phyloP scores from a whole-genome alignment of 2,113 vertebrate species.

The Syrmaticus mikado region DNA sequence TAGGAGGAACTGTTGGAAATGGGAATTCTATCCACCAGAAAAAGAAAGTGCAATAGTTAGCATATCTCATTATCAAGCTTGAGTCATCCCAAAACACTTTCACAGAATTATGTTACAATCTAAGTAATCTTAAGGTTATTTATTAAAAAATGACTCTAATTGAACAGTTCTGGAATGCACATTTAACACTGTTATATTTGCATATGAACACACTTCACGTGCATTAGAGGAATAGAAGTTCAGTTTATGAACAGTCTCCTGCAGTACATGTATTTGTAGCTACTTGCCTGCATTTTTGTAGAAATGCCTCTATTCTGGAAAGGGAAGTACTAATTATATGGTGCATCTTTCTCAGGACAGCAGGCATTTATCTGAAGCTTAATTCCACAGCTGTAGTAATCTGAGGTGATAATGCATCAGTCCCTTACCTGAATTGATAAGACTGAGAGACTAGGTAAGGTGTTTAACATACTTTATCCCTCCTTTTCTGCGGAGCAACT shows the following conservation, averaged over 20 bases:
- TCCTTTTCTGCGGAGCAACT: background rate
- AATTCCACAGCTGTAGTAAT: background rate
- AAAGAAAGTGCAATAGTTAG: background rate
- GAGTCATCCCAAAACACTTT: background rate
- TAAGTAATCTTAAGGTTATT: background rate
- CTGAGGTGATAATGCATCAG: background rate
- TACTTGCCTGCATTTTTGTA: background rate
- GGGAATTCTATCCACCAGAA: slow-evolving; percentile 84
- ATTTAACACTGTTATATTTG: fast-evolving
- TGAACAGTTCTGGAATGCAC: fast-evolving
- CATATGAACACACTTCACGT: fast-evolving
- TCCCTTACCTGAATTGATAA: background rate
- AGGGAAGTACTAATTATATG: fast-evolving
- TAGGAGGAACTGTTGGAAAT: slow-evolving; percentile 88
- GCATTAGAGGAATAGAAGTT: fast-evolving
- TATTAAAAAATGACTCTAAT: background rate
- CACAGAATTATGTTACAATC: fast-evolving
- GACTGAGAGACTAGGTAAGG: background rate
- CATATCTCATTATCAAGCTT: background rate
- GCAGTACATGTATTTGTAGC: background rate
- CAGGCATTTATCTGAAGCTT: background rate
- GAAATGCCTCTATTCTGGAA: background rate
- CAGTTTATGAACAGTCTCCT: background rate
- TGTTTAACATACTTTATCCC: background rate
- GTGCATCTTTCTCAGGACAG: background rate